Conservation (phyloP, 1,140 invertebrate genomes). For the Cecropterus lyciades region DNA sequence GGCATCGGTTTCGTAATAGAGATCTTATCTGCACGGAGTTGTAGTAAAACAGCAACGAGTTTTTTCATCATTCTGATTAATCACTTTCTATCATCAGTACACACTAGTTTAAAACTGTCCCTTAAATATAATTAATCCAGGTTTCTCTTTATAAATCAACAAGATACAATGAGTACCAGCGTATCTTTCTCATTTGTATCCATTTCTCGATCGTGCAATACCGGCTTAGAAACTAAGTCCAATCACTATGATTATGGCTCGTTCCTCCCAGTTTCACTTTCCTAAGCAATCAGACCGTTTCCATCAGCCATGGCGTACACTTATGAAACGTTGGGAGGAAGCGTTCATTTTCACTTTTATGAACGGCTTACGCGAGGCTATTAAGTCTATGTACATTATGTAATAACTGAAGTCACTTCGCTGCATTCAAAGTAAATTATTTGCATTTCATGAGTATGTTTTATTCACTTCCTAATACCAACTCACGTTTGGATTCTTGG, state of each 20-base stretch:
- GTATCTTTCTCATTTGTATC: background rate
- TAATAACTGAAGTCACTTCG: background rate
- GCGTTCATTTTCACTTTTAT: conserved; percentile 30
- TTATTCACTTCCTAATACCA: background rate
- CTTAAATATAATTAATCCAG: too few relatives aligned
- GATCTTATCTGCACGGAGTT: too few relatives aligned
- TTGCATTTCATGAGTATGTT: background rate
- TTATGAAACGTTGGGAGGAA: conserved; percentile 30
- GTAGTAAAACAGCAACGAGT: too few relatives aligned
- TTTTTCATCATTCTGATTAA: too few relatives aligned
- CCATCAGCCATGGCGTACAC: conserved; percentile 36
- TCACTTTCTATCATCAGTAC: too few relatives aligned
- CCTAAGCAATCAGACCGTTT: conserved; percentile 41
- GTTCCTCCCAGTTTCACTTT: conserved; percentile 46
- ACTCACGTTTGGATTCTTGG: background rate
- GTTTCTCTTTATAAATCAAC: too few relatives aligned
- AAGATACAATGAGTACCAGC: too few relatives aligned
- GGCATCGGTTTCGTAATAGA: too few relatives aligned
- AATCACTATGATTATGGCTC: conserved; percentile 32
- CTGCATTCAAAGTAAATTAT: background rate
- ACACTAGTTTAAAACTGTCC: too few relatives aligned
- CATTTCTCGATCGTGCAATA: conserved; percentile 10
- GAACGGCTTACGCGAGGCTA: conserved; percentile 8
- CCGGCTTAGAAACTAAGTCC: conserved; percentile 3
- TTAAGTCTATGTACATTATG: conserved; percentile 2